Percentiles rank a stretch among this genome's conserved stretches.
These are phyloP conservation scores for Tonatia bakeri DNA, from an alignment of 2,113 vertebrate species.

Conservation along the genomic window DNA sequence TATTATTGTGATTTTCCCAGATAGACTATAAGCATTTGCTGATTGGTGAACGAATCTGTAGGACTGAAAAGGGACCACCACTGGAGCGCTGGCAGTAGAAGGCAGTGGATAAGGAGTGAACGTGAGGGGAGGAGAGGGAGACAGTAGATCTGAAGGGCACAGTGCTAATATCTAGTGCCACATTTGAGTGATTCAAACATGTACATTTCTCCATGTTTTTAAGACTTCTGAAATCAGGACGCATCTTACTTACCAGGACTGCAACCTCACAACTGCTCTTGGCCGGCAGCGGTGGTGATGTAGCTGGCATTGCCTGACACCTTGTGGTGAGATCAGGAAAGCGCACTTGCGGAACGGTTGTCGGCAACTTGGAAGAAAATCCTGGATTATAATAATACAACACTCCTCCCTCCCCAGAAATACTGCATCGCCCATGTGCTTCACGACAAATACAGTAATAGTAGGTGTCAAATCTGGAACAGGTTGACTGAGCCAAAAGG, in stretches of 20 bases:
- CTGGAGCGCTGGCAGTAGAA: not conserved
- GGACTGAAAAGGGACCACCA: not conserved
- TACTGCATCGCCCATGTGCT: not conserved
- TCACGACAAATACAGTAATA: not conserved
- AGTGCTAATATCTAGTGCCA: not conserved
- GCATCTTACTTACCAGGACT: not conserved
- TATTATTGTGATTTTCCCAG: not conserved
- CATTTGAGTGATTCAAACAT: not conserved
- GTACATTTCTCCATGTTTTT: slow-evolving; percentile 19
- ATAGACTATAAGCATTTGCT: not conserved
- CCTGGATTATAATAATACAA: not conserved
- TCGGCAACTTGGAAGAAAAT: not conserved
- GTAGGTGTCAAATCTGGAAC: not conserved
- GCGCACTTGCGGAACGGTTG: not conserved
- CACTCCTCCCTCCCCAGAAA: not conserved
- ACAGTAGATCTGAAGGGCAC: not conserved
- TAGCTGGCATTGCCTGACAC: slow-evolving; percentile 59
- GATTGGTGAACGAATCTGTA: not conserved
- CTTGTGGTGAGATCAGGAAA: slow-evolving; percentile 61
- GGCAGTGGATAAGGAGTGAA: not conserved
- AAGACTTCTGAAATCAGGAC: not conserved
- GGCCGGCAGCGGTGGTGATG: not conserved
- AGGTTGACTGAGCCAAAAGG: slow-evolving; percentile 4
- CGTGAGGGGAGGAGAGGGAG: not conserved
- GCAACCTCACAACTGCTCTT: not conserved